Evolutionary conservation across 2,888 invertebrate genomes (phyloP).

Genomic region (Chrysolina americana): DNA sequence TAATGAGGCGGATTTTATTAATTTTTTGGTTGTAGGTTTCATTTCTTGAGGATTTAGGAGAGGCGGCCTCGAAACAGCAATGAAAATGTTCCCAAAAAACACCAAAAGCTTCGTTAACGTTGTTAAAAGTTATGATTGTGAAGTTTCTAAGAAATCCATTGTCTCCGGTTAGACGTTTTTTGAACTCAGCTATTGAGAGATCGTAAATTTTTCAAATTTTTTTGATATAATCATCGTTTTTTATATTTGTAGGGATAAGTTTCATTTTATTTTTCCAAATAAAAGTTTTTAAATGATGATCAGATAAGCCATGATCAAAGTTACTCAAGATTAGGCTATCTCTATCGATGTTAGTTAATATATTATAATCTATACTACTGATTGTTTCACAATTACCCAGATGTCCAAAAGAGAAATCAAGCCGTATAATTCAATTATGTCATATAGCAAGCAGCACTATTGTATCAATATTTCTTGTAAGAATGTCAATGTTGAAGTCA

Average conservation of each 20-base stretch:
- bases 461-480: conserved; percentile 23
- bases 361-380: not conserved
- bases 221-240: not conserved
- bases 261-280: not conserved
- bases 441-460: conserved; percentile 18
- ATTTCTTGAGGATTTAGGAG: no score
- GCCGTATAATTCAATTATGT: conserved; percentile 16
- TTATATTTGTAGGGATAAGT: conserved; percentile 23
- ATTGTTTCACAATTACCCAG: no score
- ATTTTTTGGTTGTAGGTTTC: no score
- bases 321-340: conserved; percentile 10
- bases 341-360: conserved; percentile 24
- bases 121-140: no score
- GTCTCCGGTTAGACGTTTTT: not conserved
- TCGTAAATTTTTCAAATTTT: conserved; percentile 23
- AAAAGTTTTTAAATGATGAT: conserved; percentile 22
- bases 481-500: no score
- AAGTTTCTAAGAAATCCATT: no score
- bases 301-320: conserved; percentile 21
- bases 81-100: no score
- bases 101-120: no score
- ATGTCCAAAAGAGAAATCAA: conserved; percentile 17
- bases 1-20: no score
- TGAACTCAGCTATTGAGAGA: conserved; percentile 21
- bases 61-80: no score